phyloP scores from a whole-genome alignment of 2,797 vertebrate genomes.

The Trichosurus vulpecula region DNA sequence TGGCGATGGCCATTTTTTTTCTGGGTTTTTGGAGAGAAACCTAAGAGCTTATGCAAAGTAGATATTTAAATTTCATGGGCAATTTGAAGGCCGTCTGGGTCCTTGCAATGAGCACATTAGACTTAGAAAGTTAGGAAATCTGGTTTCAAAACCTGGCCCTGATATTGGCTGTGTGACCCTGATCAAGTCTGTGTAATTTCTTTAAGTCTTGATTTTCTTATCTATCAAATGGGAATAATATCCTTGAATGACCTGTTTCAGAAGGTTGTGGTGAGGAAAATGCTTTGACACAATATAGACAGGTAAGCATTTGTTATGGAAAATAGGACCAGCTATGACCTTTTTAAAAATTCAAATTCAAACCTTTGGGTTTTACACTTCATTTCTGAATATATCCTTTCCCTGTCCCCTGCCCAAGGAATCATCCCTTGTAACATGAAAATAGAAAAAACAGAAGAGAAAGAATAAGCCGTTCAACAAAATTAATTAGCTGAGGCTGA shows the following conservation, averaged over 20 bases:
- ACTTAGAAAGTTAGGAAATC: neutral
- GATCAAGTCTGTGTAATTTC: neutral
- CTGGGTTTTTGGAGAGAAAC: neutral
- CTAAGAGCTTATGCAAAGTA: neutral
- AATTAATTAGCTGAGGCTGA: neutral
- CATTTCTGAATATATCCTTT: neutral
- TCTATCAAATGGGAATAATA: neutral
- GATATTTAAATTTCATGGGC: neutral
- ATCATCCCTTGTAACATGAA: neutral
- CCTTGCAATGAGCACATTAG: neutral
- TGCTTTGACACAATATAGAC: neutral
- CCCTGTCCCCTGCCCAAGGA: neutral
- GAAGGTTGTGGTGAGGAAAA: neutral
- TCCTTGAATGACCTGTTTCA: neutral
- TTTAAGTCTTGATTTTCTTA: constrained; percentile 13
- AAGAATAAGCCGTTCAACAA: neutral
- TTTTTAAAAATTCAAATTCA: neutral
- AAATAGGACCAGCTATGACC: neutral
- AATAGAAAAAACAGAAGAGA: neutral
- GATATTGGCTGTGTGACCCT: neutral
- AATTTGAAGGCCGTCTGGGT: neutral
- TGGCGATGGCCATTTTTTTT: neutral
- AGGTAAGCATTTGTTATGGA: neutral
- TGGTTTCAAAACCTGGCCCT: neutral
- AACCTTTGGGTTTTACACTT: neutral